Evolutionary conservation across 1,140 invertebrate genomes (phyloP).

Genomic region (Pogonomyrmex barbatus): DNA sequence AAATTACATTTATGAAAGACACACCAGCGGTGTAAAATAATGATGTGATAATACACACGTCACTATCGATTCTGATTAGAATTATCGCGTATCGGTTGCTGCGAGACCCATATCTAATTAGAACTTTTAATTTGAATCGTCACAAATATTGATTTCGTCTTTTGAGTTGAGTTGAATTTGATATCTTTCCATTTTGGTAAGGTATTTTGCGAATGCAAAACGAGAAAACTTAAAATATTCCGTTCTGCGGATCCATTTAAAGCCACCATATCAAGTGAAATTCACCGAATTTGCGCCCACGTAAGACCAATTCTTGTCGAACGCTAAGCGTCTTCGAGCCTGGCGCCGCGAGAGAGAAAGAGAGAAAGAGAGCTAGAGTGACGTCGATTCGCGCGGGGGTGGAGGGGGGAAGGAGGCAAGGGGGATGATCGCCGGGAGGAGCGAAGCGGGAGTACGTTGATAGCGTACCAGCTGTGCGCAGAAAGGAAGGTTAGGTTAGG

Average conservation of each 20-base stretch:
- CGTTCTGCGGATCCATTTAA: conserved; percentile 6
- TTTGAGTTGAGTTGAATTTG: neutral
- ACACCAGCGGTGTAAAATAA: neutral
- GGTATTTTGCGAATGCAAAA: neutral
- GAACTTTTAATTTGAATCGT: neutral
- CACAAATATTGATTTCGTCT: neutral
- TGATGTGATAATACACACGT: neutral
- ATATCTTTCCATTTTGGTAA: neutral
- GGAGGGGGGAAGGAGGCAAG: conserved; percentile 37
- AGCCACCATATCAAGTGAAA: neutral
- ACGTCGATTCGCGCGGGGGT: conserved; percentile 16
- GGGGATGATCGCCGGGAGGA: neutral
- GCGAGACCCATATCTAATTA: too few species aligned
- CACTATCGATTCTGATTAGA: conserved; percentile 11
- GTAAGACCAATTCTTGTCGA: neutral
- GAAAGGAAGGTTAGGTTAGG: conserved; percentile 78
- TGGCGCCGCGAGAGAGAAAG: neutral
- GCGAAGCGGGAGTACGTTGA: conserved; percentile 67
- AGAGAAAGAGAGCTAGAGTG: conserved; percentile 5
- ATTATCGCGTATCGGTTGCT: neutral
- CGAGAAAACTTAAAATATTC: neutral
- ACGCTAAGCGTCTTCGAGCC: neutral
- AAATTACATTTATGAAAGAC: conserved; percentile 8
- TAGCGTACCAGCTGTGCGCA: conserved; percentile 80
- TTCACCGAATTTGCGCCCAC: neutral